Evolutionary conservation across 2,113 vertebrate species (phyloP), one percentile per base, ranked within the genome.

Genomic region (Arvicanthis niloticus): DNA sequence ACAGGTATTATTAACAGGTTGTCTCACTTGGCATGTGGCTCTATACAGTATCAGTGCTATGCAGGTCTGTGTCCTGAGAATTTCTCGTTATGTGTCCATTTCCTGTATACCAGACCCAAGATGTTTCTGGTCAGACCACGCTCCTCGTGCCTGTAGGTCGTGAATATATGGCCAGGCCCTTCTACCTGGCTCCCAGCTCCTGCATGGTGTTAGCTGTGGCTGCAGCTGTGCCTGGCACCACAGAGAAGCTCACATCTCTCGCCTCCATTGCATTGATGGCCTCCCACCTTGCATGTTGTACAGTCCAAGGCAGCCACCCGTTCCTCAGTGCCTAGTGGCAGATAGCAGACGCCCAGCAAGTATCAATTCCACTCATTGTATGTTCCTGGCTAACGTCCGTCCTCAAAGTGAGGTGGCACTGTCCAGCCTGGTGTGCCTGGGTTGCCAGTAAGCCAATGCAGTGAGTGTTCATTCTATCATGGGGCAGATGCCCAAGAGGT

Each of bases 361-460:
- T 62, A 78, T n/a, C 75, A 56, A 13, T 77, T 73, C 56, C 29
- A 56, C 53, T 91, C 29, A 12, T 26, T 37, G 7, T 92, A 34
- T 88, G 13, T 62, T n/a, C 58, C 81, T 95, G 90, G 77, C 45
- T 88, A 60, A 62, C 34, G 16, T 75, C 45, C 29, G 29, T 81
- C 51, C 93, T 53, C 65, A 48, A 70, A 77, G 24, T 48, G 42
- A 85, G 31, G 1, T 56, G 60, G 56, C 37, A 78, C 31, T 9
- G 19, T 91, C 65, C 26, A 86, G 10, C 56, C n/a, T 31, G 29
- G 9, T 7, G 26, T 80, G 29, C 42, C 78, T 75, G 56, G 77
- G 60, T 58, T 75, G 58, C 82, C 85, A 73, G 73, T 56, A 62
- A 80, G 24, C 51, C 62, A 65, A 29, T 24, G 6, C 58, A 51